Percentiles rank a stretch among this genome's conserved stretches.
These are phyloP conservation scores for Melanerpes formicivorus DNA, from an alignment of 2,113 vertebrate genomes.

Conservation along the genomic window DNA sequence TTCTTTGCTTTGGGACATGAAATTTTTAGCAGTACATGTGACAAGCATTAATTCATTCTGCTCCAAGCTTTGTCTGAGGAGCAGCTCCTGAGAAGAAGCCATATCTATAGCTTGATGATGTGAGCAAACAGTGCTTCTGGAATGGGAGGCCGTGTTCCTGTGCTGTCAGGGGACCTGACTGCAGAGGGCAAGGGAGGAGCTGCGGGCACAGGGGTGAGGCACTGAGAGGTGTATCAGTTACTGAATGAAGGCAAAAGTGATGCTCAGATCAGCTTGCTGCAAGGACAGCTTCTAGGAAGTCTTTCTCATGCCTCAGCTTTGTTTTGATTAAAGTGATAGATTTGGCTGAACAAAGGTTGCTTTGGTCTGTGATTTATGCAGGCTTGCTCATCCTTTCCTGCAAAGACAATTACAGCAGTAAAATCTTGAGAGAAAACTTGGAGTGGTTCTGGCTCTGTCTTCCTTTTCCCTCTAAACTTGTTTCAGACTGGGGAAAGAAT, in stretches of 20 bases:
- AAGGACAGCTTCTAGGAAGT: background rate
- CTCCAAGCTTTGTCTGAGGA: background rate
- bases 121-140: background rate
- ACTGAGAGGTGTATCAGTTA: background rate
- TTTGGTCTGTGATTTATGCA: background rate
- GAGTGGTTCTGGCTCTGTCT: background rate
- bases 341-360: background rate
- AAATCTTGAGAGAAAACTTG: background rate
- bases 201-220: background rate
- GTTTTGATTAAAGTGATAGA: background rate
- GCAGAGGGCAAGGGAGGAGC: background rate
- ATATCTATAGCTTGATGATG: background rate
- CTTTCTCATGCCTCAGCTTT: background rate
- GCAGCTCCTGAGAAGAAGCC: background rate
- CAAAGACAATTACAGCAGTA: background rate
- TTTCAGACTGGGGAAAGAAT: background rate
- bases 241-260: background rate
- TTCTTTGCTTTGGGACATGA: background rate
- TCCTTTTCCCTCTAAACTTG: background rate
- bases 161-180: background rate
- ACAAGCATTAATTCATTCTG: background rate
- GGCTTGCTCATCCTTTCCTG: background rate
- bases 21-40: background rate
- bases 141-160: background rate
- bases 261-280: background rate